phyloP scores from a whole-genome alignment of 1,140 invertebrate species.

The Megalonaias nervosa region DNA sequence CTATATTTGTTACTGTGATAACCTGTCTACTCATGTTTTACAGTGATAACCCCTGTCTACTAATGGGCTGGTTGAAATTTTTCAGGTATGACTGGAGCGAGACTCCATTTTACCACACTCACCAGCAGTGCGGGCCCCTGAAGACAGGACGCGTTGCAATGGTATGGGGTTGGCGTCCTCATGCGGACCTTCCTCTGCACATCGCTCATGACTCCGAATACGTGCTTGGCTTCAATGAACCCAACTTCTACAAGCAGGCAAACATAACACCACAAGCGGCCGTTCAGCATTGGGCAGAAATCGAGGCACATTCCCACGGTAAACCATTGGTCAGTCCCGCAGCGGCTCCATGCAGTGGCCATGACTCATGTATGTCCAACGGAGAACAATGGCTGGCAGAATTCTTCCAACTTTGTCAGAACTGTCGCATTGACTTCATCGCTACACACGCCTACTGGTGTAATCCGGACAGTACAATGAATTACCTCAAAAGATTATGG shows the following conservation, averaged over 20 bases:
- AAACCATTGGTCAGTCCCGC: slow-evolving; percentile 15
- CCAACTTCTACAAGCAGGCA: slow-evolving; percentile 11
- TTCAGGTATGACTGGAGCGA: no score
- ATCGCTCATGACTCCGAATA: no score
- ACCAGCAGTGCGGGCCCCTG: no score
- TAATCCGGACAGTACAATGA: slow-evolving; percentile 41
- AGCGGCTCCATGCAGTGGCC: neutral
- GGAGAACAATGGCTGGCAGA: slow-evolving; percentile 38
- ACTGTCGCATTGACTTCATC: slow-evolving; percentile 43
- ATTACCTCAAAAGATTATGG: slow-evolving; percentile 38
- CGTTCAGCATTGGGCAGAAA: slow-evolving; percentile 1
- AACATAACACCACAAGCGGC: slow-evolving; percentile 6
- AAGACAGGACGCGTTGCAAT: no score
- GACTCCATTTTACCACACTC: no score
- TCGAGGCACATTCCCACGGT: slow-evolving; percentile 11
- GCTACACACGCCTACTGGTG: slow-evolving; percentile 49
- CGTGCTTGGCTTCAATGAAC: slow-evolving; percentile 19
- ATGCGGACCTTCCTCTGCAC: no score
- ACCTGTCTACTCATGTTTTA: no score
- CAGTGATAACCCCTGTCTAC: no score
- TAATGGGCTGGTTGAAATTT: no score
- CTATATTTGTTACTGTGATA: no score
- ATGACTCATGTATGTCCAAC: neutral
- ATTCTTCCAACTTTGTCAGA: slow-evolving; percentile 42
- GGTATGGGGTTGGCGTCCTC: no score